Conservation (phyloP, 2,797 vertebrate genomes). For the Sebastes glaucus region DNA sequence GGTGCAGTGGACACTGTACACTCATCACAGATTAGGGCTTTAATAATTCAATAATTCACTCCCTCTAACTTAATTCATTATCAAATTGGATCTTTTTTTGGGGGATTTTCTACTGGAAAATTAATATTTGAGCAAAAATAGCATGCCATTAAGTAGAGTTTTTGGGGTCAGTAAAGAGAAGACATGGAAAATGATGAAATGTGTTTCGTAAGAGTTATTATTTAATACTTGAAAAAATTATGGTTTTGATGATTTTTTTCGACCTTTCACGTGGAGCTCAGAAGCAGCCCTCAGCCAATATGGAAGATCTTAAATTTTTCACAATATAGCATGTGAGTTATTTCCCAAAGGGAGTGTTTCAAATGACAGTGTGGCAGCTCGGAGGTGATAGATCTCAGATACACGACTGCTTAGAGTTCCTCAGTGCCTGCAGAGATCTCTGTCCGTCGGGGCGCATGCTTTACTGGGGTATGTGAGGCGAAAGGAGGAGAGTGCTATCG, state of each 20-base stretch:
- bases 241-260: neutral
- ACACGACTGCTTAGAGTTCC: constrained; percentile 35
- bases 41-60: neutral
- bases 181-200: neutral
- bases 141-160: neutral
- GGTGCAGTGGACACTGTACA: neutral
- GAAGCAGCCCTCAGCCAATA: neutral
- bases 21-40: neutral
- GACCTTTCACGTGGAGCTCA: neutral
- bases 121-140: neutral
- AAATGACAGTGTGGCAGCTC: constrained; percentile 14
- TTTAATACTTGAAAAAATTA: neutral
- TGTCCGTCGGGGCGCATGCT: constrained; percentile 23
- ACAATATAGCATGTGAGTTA: constrained; percentile 7
- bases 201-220: neutral
- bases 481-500: neutral
- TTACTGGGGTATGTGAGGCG: neutral
- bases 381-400: constrained; percentile 31
- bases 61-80: neutral
- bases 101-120: neutral
- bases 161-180: neutral
- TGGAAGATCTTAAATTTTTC: constrained; percentile 5
- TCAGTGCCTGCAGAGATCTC: constrained; percentile 22
- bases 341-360: constrained; percentile 12
- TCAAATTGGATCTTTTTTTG: neutral